A percentile compares a stretch with the other conserved stretches of the same genome.
Conservation (phyloP, 2,797 vertebrate genomes). For the Gymnothorax javanicus region DNA sequence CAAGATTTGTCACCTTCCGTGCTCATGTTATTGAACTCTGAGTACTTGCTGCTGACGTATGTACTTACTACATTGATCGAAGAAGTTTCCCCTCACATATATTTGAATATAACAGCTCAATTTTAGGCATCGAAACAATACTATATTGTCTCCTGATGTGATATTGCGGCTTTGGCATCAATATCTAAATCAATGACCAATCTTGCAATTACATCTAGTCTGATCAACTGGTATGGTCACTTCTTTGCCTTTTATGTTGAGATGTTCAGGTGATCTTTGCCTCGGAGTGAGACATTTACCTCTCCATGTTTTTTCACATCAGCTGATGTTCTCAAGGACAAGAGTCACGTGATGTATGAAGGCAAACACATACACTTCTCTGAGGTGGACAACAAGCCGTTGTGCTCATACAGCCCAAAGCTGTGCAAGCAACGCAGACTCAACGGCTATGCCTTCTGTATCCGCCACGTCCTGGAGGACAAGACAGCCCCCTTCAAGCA, state of each 20-base stretch:
- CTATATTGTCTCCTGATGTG: not conserved
- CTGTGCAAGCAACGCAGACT: constrained; percentile 99
- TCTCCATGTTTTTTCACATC: constrained; percentile 66
- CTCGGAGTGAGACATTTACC: not conserved
- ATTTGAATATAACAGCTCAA: not conserved
- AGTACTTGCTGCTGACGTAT: not conserved
- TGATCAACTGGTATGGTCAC: not conserved
- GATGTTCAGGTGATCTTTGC: not conserved
- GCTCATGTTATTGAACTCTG: not conserved
- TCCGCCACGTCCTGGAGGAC: constrained; percentile 98
- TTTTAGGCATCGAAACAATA: not conserved
- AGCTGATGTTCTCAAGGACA: constrained; percentile 99
- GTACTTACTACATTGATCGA: not conserved
- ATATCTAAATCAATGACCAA: not conserved
- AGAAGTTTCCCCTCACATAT: not conserved
- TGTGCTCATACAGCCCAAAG: constrained; percentile 99
- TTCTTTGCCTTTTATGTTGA: not conserved
- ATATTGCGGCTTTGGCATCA: not conserved
- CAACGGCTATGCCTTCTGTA: constrained; percentile 99
- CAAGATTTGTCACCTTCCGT: not conserved
- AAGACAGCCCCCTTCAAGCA: constrained; percentile 99
- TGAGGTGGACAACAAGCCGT: constrained; percentile 99
- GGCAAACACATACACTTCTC: constrained; percentile 99
- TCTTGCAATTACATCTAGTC: not conserved
- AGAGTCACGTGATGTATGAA: constrained; percentile 99